Conservation (phyloP, 2,888 invertebrate species). For the Tetanocera ferruginea region DNA sequence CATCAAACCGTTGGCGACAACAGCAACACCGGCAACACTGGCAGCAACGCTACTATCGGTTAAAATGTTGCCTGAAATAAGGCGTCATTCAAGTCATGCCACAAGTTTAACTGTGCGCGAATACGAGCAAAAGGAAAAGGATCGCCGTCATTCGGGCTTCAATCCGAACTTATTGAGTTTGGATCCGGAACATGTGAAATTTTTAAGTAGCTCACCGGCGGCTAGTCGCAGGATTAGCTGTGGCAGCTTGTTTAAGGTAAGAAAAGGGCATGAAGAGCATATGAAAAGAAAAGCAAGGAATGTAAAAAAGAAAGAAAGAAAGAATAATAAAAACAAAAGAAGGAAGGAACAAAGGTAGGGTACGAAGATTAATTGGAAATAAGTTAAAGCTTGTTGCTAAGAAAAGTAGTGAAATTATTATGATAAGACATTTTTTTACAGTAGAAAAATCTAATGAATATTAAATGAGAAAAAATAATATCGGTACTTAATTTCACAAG, state of each 20-base stretch:
- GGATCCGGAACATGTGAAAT: slow-evolving; percentile 76
- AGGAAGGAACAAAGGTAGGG: not conserved
- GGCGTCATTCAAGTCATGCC: slow-evolving; percentile 70
- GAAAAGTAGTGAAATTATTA: too few species aligned
- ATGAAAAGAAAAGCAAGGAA: not conserved
- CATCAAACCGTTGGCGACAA: slow-evolving; percentile 68
- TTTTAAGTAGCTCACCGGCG: slow-evolving; percentile 83
- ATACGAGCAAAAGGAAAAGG: slow-evolving; percentile 67
- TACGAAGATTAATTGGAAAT: not conserved
- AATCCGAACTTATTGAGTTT: slow-evolving; percentile 76
- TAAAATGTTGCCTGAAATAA: slow-evolving; percentile 67
- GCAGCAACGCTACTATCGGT: slow-evolving; percentile 57
- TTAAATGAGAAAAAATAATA: too few species aligned
- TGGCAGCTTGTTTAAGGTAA: slow-evolving; percentile 86
- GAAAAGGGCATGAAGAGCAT: slow-evolving; percentile 64
- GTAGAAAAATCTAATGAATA: too few species aligned
- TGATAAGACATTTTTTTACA: too few species aligned
- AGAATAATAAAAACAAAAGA: too few species aligned
- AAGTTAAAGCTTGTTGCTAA: too few species aligned
- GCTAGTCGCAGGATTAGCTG: slow-evolving; percentile 92
- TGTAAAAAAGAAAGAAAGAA: not conserved
- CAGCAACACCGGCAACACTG: slow-evolving; percentile 63
- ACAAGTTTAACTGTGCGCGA: slow-evolving; percentile 72
- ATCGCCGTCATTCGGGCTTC: slow-evolving; percentile 70
- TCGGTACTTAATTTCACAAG: too few species aligned